Evolutionary conservation across 2,797 vertebrate species (phyloP), one percentile per base, ranked within the genome.

Genomic region (Centroberyx gerrardi): DNA sequence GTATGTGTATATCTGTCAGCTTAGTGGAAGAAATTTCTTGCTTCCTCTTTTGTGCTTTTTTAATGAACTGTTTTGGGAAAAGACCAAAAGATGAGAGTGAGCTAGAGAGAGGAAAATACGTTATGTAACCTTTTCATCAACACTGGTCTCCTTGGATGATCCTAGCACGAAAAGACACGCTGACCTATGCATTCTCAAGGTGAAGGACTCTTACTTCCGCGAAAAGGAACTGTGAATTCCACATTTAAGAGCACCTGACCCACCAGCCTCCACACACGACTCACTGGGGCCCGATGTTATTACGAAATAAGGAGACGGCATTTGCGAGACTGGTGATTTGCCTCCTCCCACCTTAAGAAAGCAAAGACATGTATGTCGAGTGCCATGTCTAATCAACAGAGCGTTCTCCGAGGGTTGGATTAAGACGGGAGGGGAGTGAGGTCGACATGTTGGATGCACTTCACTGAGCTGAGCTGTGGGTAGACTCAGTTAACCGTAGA

Each of bases 11-110:
- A 40, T 12, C 7, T 40, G 38, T 40, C 38, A 33, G 64, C 68
- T 77, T 42, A 55, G 62, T 28, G 54, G 14, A 22, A 74, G 65
- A 68, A 74, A 82, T 73, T 64, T 48, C 48, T 40, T 29, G 14
- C 53, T 74, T 74, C 62, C 63, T 77, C 78, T 72, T 68, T 80
- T 79, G 72, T 69, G 64, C 72, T 81, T 76, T 78, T 90, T 87
- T 83, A 90, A 90, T 86, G 71, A 87, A 82, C 70, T 74, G 81
- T 81, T 89, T 83, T 76, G 84, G 82, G 87, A 87, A 77, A 88
- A 80, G 74, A 68, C 36, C 29, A 10, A 74, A 61, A 78, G 56
- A 85, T 74, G 81, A 76, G 55, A 78, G 12, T 55, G 40, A 74
- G 58, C 58, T 12, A 2, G 27, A 72, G 55, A 69, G 49, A n/a